Evolutionary conservation across 1,140 invertebrate genomes (phyloP), one percentile per base, ranked within the genome.

Genomic region (Brachionus asplanchnoidis): DNA sequence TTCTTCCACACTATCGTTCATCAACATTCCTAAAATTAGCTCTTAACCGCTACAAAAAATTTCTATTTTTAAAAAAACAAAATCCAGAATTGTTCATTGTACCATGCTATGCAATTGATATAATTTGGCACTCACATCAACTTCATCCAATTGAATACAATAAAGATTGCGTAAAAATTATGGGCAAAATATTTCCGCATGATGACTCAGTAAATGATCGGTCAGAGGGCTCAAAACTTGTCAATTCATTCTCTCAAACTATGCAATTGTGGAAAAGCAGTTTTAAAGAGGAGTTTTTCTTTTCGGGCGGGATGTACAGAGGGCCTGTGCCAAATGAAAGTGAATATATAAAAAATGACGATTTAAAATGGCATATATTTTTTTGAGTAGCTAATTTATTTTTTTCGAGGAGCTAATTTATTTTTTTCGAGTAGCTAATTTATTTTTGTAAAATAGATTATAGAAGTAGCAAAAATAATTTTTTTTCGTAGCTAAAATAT

Each of bases 41-140:
- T 8, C 26, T 80, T 53, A 1, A 17, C 0, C 28, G 40, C 0
- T 80, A 66, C 42, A 6, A 80, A 32, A 80, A 80, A 11, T 65
- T 56, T 3, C 14, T 80, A 1, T 68, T 8, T 80, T 32, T 53
- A 1, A 28, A 80, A 26, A 28, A 36, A 20, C n/a, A 80, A 53
- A 8, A 65, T 80, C 78, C 78, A 17, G 14, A 26, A 3, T 1
- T 46, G 3, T 28, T 66, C 7, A 53, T 80, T 40, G n/a, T 53
- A 3, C 78, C 78, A 26, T 80, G 28, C 14, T 36, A n/a, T 32
- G 78, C 40, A 17, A 80, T 89, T 86, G 90, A 91, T 85, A 85
- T 91, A n/a, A 87, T 90, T 32, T 91, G 90, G 90, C 91, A 91
- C 85, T 88, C 90, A n/a, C 90, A 91, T 86, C 89, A 91, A 85